Evolutionary conservation across 2,888 invertebrate genomes (phyloP).

Genomic region (Pelosia muscerda): DNA sequence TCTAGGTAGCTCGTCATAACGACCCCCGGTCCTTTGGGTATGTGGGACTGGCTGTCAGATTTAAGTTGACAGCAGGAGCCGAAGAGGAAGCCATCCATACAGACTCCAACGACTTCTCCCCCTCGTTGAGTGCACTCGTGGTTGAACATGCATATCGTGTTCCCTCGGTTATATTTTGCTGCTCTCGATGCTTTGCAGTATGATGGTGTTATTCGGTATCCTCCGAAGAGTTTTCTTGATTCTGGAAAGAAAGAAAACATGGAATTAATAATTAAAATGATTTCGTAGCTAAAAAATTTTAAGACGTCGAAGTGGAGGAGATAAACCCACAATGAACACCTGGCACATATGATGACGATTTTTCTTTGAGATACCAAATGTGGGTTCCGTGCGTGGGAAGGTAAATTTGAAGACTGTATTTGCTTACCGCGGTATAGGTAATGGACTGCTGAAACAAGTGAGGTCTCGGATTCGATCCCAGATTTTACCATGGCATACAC

Average conservation of each 20-base stretch:
- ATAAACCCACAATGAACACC: too few relatives aligned
- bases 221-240: slow-evolving; percentile 92
- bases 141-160: slow-evolving; percentile 97
- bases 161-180: slow-evolving; percentile 88
- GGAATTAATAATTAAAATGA: slow-evolving; percentile 8
- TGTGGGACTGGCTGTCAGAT: slow-evolving; percentile 80
- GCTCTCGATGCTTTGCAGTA: slow-evolving; percentile 91
- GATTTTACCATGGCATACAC: too few relatives aligned
- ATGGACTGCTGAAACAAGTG: too few relatives aligned
- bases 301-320: too few relatives aligned
- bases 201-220: slow-evolving; percentile 94
- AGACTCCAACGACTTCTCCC: slow-evolving; percentile 94
- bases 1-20: slow-evolving; percentile 83
- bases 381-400: too few relatives aligned
- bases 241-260: slow-evolving; percentile 63
- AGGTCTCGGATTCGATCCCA: too few relatives aligned
- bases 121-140: slow-evolving; percentile 93
- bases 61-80: slow-evolving; percentile 95
- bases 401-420: too few relatives aligned
- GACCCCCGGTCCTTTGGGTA: slow-evolving; percentile 82
- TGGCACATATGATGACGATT: too few relatives aligned
- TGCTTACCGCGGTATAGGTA: too few relatives aligned
- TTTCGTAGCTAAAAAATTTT: background rate
- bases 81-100: slow-evolving; percentile 97
- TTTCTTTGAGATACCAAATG: too few relatives aligned